These are phyloP conservation scores for Nasonia vitripennis DNA, from an alignment of 1,140 invertebrate species.

Conservation along the genomic window DNA sequence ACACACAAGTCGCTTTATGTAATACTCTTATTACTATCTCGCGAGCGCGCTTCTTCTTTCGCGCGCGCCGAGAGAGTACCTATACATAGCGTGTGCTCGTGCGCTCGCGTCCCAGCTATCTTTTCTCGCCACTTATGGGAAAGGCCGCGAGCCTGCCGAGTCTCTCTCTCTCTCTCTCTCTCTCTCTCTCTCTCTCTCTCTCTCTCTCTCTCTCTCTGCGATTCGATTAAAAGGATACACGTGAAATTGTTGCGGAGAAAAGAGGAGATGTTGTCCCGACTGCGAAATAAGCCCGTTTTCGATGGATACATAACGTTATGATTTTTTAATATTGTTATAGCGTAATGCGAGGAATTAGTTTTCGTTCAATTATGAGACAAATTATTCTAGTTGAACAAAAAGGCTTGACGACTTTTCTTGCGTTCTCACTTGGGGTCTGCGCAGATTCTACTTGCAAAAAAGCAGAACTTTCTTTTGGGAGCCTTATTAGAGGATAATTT, in stretches of 20 bases:
- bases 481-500: not conserved
- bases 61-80: not conserved
- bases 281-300: not conserved
- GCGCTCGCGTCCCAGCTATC: not conserved
- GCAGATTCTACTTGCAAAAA: not conserved
- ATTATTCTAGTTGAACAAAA: not conserved
- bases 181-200: no score
- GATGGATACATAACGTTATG: no score
- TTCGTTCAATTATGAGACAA: not conserved
- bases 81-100: not conserved
- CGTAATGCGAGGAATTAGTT: not conserved
- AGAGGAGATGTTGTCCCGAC: not conserved
- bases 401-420: not conserved
- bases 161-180: no score
- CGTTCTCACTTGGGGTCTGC: no score
- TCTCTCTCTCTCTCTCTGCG: not conserved
- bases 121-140: constrained; percentile 30
- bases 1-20: constrained; percentile 20
- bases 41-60: constrained; percentile 24
- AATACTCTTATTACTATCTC: constrained; percentile 31
- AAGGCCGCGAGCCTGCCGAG: not conserved
- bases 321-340: no score
- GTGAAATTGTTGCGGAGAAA: not conserved
- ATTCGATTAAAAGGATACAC: not conserved
- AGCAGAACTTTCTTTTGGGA: not conserved